phyloP scores from a whole-genome alignment of 2,888 invertebrate species.

The Ptychoptera albimana region DNA sequence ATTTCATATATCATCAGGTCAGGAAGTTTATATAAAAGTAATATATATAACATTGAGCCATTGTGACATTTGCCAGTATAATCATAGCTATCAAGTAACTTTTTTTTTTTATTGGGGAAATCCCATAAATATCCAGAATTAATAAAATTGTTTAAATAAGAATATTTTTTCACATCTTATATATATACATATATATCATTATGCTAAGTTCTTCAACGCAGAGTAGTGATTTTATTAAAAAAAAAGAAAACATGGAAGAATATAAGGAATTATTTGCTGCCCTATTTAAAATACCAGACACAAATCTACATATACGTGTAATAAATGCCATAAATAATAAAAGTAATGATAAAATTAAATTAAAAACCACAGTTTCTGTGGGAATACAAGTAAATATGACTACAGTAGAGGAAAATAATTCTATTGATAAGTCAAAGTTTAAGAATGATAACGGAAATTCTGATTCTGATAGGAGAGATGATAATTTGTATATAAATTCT shows the following conservation, averaged over 20 bases:
- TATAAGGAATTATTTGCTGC: constrained; percentile 17
- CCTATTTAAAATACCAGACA: constrained; percentile 21
- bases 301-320: constrained; percentile 20
- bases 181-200: background rate
- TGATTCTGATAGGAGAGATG: background rate
- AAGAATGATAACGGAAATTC: background rate
- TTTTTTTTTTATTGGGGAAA: too few relatives aligned
- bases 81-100: too few relatives aligned
- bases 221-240: too few relatives aligned
- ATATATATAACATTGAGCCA: too few relatives aligned
- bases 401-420: background rate
- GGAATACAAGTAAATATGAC: background rate
- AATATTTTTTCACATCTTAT: background rate
- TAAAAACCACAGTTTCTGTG: too few relatives aligned
- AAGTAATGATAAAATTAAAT: too few relatives aligned
- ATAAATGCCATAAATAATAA: constrained; percentile 21
- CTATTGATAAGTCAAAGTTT: background rate
- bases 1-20: too few relatives aligned
- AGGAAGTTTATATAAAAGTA: too few relatives aligned
- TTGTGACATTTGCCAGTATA: too few relatives aligned
- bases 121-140: too few relatives aligned
- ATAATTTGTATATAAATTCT: background rate
- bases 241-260: too few relatives aligned
- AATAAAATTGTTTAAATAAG: background rate
- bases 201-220: background rate